A percentile compares a stretch with the other conserved stretches of the same genome.
Evolutionary conservation across 2,113 vertebrate genomes (phyloP).

Genomic region (Bubo blakistoni): DNA sequence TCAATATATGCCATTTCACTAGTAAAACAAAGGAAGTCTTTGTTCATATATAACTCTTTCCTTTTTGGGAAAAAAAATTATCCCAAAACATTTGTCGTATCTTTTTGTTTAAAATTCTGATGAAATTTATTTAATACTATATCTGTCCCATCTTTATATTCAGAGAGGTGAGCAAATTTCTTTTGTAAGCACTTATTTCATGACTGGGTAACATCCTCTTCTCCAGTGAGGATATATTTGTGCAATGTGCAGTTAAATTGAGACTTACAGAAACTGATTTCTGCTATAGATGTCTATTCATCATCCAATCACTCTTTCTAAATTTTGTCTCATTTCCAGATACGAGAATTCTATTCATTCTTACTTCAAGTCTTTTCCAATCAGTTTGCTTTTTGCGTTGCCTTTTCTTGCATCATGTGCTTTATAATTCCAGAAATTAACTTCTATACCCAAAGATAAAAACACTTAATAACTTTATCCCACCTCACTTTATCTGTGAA

Average conservation of each 20-base stretch:
- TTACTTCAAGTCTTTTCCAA: not conserved
- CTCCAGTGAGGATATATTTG: not conserved
- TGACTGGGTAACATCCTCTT: not conserved
- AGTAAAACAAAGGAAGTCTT: not conserved
- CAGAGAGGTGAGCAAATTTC: not conserved
- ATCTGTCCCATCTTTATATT: not conserved
- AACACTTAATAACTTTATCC: not conserved
- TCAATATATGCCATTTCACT: not conserved
- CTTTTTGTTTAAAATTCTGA: not conserved
- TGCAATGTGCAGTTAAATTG: not conserved
- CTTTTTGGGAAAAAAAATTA: not conserved
- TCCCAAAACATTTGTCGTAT: not conserved
- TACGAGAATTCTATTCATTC: not conserved
- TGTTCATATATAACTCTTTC: not conserved
- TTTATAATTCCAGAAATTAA: not conserved
- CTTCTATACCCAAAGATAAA: not conserved
- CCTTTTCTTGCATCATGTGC: not conserved
- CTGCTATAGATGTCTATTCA: not conserved
- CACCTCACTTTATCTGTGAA: not conserved
- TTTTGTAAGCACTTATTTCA: not conserved
- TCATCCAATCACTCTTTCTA: not conserved
- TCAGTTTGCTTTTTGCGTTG: not conserved
- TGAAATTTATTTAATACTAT: not conserved
- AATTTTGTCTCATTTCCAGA: not conserved
- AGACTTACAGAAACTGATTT: not conserved